Evolutionary conservation across 2,888 invertebrate species (phyloP).

Genomic region (Cybosia mesomella): DNA sequence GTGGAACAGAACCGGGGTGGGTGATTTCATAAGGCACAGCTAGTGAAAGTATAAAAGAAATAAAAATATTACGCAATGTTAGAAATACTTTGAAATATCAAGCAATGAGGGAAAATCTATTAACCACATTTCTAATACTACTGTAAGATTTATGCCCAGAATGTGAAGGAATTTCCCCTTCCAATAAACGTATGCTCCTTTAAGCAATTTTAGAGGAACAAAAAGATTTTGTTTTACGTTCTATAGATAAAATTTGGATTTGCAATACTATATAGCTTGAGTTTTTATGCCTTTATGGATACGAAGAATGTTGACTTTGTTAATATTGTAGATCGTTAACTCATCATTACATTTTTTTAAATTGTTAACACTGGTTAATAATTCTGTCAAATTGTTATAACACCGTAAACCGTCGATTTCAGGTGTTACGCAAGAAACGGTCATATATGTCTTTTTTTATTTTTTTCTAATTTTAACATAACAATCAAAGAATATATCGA

Average conservation of each 20-base stretch:
- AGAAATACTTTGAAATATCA: slow-evolving; percentile 16
- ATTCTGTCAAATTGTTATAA: neutral
- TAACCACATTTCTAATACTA: slow-evolving; percentile 28
- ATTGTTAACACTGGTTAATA: neutral
- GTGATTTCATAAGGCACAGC: too few relatives aligned
- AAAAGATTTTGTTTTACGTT: slow-evolving; percentile 12
- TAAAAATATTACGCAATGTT: neutral
- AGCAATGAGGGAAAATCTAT: slow-evolving; percentile 39
- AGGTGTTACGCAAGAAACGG: neutral
- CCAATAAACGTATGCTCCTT: slow-evolving; percentile 23
- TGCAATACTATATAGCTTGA: neutral
- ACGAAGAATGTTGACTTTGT: neutral
- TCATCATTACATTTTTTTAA: neutral
- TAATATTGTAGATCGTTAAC: neutral
- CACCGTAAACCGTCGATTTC: too few relatives aligned
- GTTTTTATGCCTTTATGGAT: neutral
- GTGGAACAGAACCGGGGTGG: too few relatives aligned
- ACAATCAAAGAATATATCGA: too few relatives aligned
- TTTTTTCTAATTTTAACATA: too few relatives aligned
- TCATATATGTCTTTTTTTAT: too few relatives aligned
- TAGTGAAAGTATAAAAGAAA: too few relatives aligned
- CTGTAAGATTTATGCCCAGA: slow-evolving; percentile 38
- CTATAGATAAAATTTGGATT: neutral
- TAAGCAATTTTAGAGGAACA: slow-evolving; percentile 23
- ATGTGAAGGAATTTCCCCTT: slow-evolving; percentile 39